phyloP scores from a whole-genome alignment of 2,113 vertebrate species.

The Neoarius graeffei region DNA sequence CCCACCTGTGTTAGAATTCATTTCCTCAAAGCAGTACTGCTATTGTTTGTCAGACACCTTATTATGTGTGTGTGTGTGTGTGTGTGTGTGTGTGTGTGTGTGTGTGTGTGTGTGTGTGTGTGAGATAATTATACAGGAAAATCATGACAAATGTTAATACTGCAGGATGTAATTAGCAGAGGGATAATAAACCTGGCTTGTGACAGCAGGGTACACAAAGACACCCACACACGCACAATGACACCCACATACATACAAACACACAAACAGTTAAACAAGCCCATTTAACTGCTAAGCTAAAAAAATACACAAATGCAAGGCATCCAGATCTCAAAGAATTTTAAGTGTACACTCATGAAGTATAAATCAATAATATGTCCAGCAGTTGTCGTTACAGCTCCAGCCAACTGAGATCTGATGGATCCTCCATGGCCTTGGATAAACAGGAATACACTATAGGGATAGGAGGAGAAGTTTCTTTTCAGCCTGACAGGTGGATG shows the following conservation, averaged over 20 bases:
- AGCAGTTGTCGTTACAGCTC: not conserved
- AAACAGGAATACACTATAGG: not conserved
- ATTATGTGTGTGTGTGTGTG: not conserved
- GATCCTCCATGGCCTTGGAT: not conserved
- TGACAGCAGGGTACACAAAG: slow-evolving; percentile 22
- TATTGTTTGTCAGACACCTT: slow-evolving; percentile 33
- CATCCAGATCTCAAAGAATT: not conserved
- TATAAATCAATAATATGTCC: slow-evolving; percentile 1
- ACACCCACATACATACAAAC: not conserved
- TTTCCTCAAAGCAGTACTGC: not conserved
- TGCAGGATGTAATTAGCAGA: slow-evolving; percentile 35
- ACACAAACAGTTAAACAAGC: slow-evolving; percentile 12
- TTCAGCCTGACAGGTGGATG: slow-evolving; percentile 6
- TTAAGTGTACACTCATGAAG: slow-evolving; percentile 9
- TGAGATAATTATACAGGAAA: slow-evolving; percentile 39
- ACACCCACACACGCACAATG: not conserved
- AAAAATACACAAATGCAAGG: slow-evolving; percentile 11
- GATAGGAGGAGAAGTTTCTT: not conserved
- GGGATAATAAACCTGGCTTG: slow-evolving; percentile 36
- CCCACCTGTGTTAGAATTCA: not conserved
- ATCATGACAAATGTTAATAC: slow-evolving; percentile 40
- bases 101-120: slow-evolving; percentile 9
- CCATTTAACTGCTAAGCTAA: not conserved
- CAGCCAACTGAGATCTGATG: not conserved
- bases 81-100: not conserved